Conservation (phyloP, 2,797 vertebrate species). For the Crenuchus spilurus region DNA sequence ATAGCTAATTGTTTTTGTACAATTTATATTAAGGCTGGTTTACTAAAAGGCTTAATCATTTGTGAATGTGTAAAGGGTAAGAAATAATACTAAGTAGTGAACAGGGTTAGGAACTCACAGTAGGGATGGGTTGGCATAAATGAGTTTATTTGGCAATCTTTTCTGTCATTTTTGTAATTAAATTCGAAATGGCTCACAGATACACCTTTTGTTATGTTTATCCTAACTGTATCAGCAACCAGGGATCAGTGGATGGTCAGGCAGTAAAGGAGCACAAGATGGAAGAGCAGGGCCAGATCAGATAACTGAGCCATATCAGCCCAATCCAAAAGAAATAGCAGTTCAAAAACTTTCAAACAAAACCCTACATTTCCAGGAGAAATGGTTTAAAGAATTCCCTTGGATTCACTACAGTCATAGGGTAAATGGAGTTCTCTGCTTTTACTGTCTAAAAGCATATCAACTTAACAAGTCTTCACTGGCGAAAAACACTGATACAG, state of each 20-base stretch:
- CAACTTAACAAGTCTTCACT: constrained; percentile 14
- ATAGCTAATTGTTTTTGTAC: no score
- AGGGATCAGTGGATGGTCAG: neutral
- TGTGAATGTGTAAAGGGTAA: no score
- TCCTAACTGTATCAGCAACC: neutral
- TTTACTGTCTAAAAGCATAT: no score
- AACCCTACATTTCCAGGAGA: constrained; percentile 1
- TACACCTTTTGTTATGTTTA: neutral
- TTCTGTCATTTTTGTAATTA: no score
- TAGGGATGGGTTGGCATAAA: no score
- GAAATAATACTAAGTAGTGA: no score
- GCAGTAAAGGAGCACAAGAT: neutral
- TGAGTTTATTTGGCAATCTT: no score
- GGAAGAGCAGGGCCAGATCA: neutral
- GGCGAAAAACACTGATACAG: constrained; percentile 27
- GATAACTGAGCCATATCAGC: constrained; percentile 1
- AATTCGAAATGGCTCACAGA: no score
- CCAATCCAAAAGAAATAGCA: constrained; percentile 9
- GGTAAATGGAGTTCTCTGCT: neutral
- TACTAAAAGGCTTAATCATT: no score
- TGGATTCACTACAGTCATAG: neutral
- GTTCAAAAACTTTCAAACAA: neutral
- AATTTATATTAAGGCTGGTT: no score
- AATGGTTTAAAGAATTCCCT: neutral
- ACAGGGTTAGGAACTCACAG: no score